phyloP scores from a whole-genome alignment of 2,888 invertebrate species.

The Scotopteryx bipunctaria region DNA sequence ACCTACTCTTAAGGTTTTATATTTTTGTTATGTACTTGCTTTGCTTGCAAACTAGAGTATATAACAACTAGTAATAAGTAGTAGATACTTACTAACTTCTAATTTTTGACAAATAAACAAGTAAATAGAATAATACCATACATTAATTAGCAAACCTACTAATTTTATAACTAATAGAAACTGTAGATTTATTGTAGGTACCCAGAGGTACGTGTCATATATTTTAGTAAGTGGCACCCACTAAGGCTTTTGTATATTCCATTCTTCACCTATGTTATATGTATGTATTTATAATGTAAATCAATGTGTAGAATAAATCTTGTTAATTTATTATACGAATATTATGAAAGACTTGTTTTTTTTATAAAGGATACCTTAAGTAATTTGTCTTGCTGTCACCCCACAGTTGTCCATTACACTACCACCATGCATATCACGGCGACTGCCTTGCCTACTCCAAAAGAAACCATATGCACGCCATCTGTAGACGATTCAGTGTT shows the following conservation, averaged over 20 bases:
- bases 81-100: neutral
- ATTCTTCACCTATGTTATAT: neutral
- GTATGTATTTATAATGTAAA: constrained; percentile 6
- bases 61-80: too few relatives aligned
- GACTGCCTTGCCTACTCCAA: too few relatives aligned
- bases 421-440: too few relatives aligned
- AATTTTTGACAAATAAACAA: neutral
- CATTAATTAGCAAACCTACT: neutral
- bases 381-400: too few relatives aligned
- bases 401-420: too few relatives aligned
- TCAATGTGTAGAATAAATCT: constrained; percentile 24
- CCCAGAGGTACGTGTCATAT: neutral
- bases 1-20: constrained; percentile 4
- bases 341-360: constrained; percentile 9
- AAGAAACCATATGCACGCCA: too few relatives aligned
- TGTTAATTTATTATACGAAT: constrained; percentile 35
- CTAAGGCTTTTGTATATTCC: neutral
- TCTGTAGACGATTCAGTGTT: too few relatives aligned
- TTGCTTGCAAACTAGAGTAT: too few relatives aligned
- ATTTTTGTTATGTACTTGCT: neutral
- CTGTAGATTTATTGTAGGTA: neutral
- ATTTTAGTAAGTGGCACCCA: constrained; percentile 12
- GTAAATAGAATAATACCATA: neutral
- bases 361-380: too few relatives aligned
- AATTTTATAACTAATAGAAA: neutral